Conservation (phyloP, 2,888 invertebrate genomes). For the Anoplius nigerrimus region DNA sequence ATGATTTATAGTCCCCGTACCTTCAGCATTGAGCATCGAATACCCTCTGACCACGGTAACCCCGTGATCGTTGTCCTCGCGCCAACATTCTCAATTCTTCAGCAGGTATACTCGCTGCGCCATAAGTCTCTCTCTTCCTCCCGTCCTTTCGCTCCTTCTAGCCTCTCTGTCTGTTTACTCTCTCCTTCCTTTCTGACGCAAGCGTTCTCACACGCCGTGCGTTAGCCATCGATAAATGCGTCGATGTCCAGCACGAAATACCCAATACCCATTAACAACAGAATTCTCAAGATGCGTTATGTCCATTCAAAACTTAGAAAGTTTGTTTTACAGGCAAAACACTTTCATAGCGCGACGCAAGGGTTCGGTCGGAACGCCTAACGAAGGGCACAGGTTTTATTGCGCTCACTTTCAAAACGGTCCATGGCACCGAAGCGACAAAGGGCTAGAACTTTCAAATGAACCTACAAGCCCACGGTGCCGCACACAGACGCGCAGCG, state of each 20-base stretch:
- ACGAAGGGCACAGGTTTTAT: background rate
- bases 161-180: background rate
- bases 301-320: no score
- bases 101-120: slow-evolving; percentile 10
- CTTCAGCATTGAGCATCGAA: slow-evolving; percentile 63
- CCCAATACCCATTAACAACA: no score
- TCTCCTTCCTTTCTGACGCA: slow-evolving; percentile 8
- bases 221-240: slow-evolving; percentile 4
- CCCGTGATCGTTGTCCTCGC: slow-evolving; percentile 47
- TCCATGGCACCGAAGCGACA: slow-evolving; percentile 3
- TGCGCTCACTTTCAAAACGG: background rate
- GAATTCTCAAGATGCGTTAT: no score
- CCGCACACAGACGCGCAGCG: background rate
- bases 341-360: no score
- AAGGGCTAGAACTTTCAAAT: slow-evolving; percentile 5
- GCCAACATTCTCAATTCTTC: slow-evolving; percentile 29
- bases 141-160: background rate
- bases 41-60: slow-evolving; percentile 47
- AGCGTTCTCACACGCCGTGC: slow-evolving; percentile 49
- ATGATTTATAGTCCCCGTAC: slow-evolving; percentile 69
- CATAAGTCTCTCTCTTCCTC: slow-evolving; percentile 13
- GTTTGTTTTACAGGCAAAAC: no score
- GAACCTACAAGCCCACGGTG: background rate
- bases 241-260: no score
- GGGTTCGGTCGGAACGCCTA: no score